These are phyloP conservation scores for Trematocara stigmaticum DNA, from an alignment of 2,113 vertebrate genomes.

Conservation along the genomic window DNA sequence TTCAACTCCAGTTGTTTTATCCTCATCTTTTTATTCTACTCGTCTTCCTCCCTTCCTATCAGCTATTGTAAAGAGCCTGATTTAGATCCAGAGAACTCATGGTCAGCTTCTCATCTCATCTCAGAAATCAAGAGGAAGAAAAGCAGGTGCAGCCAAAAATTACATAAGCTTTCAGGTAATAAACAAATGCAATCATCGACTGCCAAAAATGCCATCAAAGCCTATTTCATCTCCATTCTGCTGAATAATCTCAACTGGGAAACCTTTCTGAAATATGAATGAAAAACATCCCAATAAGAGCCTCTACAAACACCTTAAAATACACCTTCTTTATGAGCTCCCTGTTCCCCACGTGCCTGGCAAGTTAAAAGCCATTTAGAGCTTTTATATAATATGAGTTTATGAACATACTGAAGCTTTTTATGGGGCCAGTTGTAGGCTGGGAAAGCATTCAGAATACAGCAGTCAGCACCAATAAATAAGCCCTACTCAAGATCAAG, in stretches of 20 bases:
- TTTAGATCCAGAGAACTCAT: not conserved
- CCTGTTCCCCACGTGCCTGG: not conserved
- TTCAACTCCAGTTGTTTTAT: not conserved
- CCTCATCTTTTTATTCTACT: not conserved
- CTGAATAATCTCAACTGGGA: not conserved
- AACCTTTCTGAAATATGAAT: not conserved
- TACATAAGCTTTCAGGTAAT: not conserved
- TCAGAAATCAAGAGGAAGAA: not conserved
- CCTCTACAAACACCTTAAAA: not conserved
- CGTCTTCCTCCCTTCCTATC: not conserved
- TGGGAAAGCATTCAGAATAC: not conserved
- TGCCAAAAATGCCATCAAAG: not conserved
- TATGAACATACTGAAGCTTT: slow-evolving; percentile 17
- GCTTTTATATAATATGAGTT: slow-evolving; percentile 30
- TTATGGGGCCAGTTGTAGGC: not conserved
- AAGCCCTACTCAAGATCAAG: not conserved
- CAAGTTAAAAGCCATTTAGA: slow-evolving; percentile 18
- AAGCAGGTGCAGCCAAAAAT: not conserved
- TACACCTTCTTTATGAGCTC: not conserved
- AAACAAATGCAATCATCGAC: not conserved
- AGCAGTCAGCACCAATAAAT: slow-evolving; percentile 50
- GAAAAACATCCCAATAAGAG: not conserved
- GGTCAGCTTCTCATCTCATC: not conserved
- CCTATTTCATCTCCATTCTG: not conserved
- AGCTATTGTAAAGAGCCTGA: not conserved